Base-by-base conservation (phyloP, 2,113 vertebrate genomes). In the Nothobranchius furzeri region DNA sequence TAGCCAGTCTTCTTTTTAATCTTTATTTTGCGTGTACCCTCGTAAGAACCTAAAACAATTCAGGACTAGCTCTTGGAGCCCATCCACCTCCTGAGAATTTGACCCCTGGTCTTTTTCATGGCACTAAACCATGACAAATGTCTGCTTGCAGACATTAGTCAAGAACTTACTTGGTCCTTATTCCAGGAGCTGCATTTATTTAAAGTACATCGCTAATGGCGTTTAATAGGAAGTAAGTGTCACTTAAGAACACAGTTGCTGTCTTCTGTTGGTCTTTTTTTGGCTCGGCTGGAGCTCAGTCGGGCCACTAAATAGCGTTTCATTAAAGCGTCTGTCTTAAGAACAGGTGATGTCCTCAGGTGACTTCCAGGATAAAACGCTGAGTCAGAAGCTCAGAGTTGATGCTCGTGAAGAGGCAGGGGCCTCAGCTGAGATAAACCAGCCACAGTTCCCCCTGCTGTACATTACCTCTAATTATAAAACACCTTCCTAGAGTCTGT, bases 341-440 rank as follows among this genome's bases (percentile, higher is more conserved):
- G 61, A 40, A 43, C 12, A 15, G 55, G 25, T 20, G 12, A 60
- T 7, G 42, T 40, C 48, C 62, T n/a, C 9, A 48, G 66, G 71
- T 73, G 46, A 81, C 71, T 68, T 53, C 48, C 20, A 73, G 46
- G 53, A 64, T 52, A 68, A 82, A 88, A 70, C 67, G 87, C 86
- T 91, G 89, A 92, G 82, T 90, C 88, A 89, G 64, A n/a, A 57
- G 46, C 78, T 81, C 71, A 73, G 62, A 68, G 81, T 73, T 59
- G 70, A 66, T 17, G 35, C 30, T 42, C 25, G 49, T 70, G 71
- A 76, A 78, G 67, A 78, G 75, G 50, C 85, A 56, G 46, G 37
- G 78, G 76, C 56, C 63, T 76, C 78, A 53, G 69, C 60, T 55
- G 66, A 73, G 64, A 17, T 48, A 7, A 66, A 78, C 81, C 14